phyloP scores from a whole-genome alignment of 2,888 invertebrate species.

The Xylocampa areola region DNA sequence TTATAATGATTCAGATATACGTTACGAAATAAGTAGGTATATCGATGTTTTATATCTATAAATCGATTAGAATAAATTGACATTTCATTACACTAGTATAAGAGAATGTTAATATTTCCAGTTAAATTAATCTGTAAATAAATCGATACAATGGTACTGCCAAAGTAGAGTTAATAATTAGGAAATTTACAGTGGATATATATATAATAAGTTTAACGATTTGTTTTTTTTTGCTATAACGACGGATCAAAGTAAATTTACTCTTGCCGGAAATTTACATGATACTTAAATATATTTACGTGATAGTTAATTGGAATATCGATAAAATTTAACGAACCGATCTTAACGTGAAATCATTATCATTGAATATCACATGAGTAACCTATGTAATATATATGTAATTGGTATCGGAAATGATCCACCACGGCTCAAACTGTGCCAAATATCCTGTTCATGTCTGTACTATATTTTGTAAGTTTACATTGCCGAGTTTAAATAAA shows the following conservation, averaged over 20 bases:
- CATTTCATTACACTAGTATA: conserved; percentile 56
- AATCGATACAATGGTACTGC: conserved; percentile 52
- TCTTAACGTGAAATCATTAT: conserved; percentile 7
- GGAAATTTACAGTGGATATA: conserved; percentile 43
- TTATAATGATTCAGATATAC: conserved; percentile 41
- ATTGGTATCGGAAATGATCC: conserved; percentile 42
- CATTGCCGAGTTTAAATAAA: conserved; percentile 79
- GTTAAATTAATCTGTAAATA: conserved; percentile 53
- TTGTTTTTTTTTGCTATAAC: conserved; percentile 39
- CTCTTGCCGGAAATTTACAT: conserved; percentile 24
- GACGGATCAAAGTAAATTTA: conserved; percentile 30
- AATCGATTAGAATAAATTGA: conserved; percentile 56
- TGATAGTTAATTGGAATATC: conserved; percentile 29
- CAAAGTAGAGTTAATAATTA: conserved; percentile 50
- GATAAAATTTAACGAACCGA: conserved; percentile 15
- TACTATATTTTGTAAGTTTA: conserved; percentile 83
- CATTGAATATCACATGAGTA: conserved; percentile 8
- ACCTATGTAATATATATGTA: conserved; percentile 19
- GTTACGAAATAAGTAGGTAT: conserved; percentile 47
- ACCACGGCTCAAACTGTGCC: conserved; percentile 74
- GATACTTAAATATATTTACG: conserved; percentile 36
- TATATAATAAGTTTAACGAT: conserved; percentile 25
- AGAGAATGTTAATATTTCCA: conserved; percentile 54
- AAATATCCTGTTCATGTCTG: conserved; percentile 72
- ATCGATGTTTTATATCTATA: conserved; percentile 63